Percentiles rank a stretch among this genome's conserved stretches.
Conservation (phyloP, 2,888 invertebrate species). For the Xanthia togata region DNA sequence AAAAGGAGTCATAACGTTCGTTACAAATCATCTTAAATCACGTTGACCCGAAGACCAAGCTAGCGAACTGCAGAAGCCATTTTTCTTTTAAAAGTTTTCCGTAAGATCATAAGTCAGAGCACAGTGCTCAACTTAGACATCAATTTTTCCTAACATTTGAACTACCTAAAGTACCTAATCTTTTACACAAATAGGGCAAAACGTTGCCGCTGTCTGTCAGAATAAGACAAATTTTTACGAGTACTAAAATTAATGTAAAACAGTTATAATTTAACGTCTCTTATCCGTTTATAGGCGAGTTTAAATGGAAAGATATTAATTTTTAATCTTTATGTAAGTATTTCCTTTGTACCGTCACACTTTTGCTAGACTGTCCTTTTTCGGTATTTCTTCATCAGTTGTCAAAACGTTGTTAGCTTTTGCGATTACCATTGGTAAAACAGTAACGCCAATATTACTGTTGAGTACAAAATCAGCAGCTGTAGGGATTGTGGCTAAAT, state of each 20-base stretch:
- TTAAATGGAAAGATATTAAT: background rate
- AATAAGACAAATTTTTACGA: conserved; percentile 30
- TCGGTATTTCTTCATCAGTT: background rate
- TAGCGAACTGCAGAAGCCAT: conserved; percentile 20
- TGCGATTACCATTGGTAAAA: background rate
- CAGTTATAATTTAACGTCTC: conserved; percentile 21
- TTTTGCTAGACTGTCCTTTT: background rate
- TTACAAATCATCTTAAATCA: conserved; percentile 19
- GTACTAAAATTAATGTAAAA: conserved; percentile 14
- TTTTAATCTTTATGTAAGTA: conserved; percentile 13
- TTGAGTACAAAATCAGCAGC: too few relatives aligned
- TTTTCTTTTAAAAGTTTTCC: conserved; percentile 46
- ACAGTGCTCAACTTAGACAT: conserved; percentile 32
- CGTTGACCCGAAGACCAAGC: conserved; percentile 19
- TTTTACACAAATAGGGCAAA: conserved; percentile 34
- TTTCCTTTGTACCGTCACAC: background rate
- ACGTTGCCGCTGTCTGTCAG: conserved; percentile 9
- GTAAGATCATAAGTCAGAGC: conserved; percentile 42
- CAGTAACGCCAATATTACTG: background rate
- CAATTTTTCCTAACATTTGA: conserved; percentile 48
- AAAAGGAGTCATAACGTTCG: too few relatives aligned
- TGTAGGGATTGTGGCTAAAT: too few relatives aligned
- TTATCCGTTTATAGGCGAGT: background rate
- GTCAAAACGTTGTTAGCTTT: background rate
- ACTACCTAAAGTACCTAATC: conserved; percentile 15